Evolutionary conservation across 2,797 vertebrate genomes (phyloP).

Genomic region (Lacerta agilis): DNA sequence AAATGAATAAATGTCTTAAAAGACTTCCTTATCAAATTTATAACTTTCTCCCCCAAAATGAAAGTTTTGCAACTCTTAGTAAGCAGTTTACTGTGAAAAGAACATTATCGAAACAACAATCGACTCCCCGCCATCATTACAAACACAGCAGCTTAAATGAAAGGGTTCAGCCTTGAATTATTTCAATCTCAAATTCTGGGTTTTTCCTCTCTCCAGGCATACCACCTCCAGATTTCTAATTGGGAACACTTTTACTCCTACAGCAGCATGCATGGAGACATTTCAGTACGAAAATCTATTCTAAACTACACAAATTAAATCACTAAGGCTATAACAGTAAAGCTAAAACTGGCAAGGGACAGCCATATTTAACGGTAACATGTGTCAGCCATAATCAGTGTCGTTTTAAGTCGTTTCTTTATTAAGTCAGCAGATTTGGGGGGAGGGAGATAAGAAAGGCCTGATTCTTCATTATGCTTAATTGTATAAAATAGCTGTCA

Average conservation of each 20-base stretch:
- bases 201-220: slow-evolving; percentile 4
- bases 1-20: neutral
- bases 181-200: neutral
- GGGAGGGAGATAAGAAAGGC: neutral
- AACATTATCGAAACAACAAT: too few relatives aligned
- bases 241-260: slow-evolving; percentile 17
- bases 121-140: neutral
- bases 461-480: neutral
- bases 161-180: neutral
- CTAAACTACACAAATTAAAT: slow-evolving; percentile 4
- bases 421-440: neutral
- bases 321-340: neutral
- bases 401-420: slow-evolving; percentile 1
- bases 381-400: neutral
- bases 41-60: neutral
- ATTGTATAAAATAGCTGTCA: neutral
- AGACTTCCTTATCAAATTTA: neutral
- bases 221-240: slow-evolving; percentile 12
- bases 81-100: neutral
- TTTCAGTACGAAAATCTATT: slow-evolving; percentile 19
- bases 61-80: neutral
- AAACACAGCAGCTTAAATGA: neutral
- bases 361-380: neutral
- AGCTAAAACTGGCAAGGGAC: neutral
- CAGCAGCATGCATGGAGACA: neutral